Percentiles rank a stretch among this genome's conserved stretches.
These are phyloP conservation scores for Podarcis lilfordi DNA, from an alignment of 2,797 vertebrate genomes.

Conservation along the genomic window DNA sequence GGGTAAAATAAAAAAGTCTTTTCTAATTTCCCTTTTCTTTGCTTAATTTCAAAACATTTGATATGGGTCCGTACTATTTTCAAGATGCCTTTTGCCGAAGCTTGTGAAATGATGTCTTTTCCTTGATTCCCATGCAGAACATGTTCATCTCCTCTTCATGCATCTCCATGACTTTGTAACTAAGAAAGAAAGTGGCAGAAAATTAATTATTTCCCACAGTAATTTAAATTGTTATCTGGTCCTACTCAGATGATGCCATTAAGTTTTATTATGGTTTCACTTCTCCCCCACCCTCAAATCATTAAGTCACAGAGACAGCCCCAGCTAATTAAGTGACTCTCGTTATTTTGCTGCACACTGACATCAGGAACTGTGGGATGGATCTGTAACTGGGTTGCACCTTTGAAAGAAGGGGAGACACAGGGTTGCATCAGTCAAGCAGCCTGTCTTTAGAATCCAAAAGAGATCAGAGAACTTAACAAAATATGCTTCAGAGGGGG, in stretches of 20 bases:
- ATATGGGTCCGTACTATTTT: background rate
- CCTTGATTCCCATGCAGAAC: conserved; percentile 27
- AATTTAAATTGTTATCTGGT: conserved; percentile 28
- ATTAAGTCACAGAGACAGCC: conserved; percentile 44
- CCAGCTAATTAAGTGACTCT: conserved; percentile 46
- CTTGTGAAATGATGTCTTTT: background rate
- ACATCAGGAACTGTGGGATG: background rate
- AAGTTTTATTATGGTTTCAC: conserved; percentile 43
- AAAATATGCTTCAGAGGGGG: background rate
- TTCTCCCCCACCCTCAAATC: conserved; percentile 33
- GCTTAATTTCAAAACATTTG: background rate
- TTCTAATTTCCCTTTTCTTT: background rate
- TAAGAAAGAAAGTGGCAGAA: conserved; percentile 16
- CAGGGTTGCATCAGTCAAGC: background rate
- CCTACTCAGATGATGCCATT: conserved; percentile 45
- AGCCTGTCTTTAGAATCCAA: background rate
- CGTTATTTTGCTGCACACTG: conserved; percentile 36
- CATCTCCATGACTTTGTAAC: conserved; percentile 40
- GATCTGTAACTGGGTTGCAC: conserved; percentile 12
- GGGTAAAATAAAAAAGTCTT: background rate
- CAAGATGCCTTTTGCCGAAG: rapidly evolving
- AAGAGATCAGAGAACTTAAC: background rate
- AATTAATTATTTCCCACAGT: conserved; percentile 44
- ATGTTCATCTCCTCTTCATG: conserved; percentile 13
- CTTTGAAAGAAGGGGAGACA: background rate